Evolutionary conservation across 2,797 vertebrate genomes (phyloP).

Genomic region (Xyrichtys novacula): DNA sequence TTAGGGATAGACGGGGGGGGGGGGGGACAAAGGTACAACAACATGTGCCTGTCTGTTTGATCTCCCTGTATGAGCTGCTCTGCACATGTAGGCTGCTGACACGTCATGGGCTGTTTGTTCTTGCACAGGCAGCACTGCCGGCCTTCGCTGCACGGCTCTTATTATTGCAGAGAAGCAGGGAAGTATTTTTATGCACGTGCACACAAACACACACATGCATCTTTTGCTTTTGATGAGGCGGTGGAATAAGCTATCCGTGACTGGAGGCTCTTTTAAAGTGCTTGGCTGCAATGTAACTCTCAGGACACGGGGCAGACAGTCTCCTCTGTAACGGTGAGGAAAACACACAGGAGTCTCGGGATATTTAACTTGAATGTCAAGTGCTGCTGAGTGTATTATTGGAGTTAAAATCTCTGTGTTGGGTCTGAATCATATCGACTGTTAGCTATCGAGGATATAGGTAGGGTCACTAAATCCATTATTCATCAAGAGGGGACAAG

Average conservation of each 20-base stretch:
- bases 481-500: constrained; percentile 75
- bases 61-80: constrained; percentile 47
- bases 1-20: constrained; percentile 65
- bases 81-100: constrained; percentile 67
- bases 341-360: constrained; percentile 31
- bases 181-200: constrained; percentile 45
- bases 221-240: constrained; percentile 56
- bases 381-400: constrained; percentile 34
- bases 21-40: constrained; percentile 72
- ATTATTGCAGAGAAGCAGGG: constrained; percentile 39
- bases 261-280: constrained; percentile 42
- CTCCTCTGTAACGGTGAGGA: constrained; percentile 28
- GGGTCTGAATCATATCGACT: constrained; percentile 61
- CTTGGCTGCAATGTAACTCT: constrained; percentile 34
- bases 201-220: constrained; percentile 27
- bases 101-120: constrained; percentile 58
- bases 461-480: constrained; percentile 76
- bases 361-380: constrained; percentile 59
- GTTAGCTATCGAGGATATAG: constrained; percentile 49
- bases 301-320: constrained; percentile 39
- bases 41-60: constrained; percentile 71
- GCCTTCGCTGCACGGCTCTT: constrained; percentile 39
- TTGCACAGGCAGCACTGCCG: constrained; percentile 45
- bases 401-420: constrained; percentile 32
- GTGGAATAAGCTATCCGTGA: constrained; percentile 56